Base-by-base conservation (phyloP, 2,113 vertebrate genomes). In the Aphyosemion australe region DNA sequence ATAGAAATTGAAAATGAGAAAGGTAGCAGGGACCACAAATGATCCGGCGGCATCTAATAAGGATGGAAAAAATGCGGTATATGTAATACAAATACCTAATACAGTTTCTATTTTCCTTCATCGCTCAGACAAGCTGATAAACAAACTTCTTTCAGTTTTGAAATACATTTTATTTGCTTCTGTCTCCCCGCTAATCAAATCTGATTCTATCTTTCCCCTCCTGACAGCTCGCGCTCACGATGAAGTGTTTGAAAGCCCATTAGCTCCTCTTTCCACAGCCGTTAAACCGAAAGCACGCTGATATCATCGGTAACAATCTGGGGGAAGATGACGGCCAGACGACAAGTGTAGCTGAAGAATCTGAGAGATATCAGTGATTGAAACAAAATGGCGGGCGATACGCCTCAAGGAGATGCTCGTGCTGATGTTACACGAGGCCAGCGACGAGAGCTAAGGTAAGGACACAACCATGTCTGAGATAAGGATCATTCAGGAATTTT, bases 211-310 rank as follows among this genome's bases (percentile, higher is more conserved):
- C 86, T 69, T 57, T 64, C 21, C 72, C 14, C 67, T 73, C 49
- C 55, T 79, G 85, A 86, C 78, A 80, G 80, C 66, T 55, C 76
- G 80, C 69, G 57, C 83, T 88, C 82, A 87, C 79, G 75, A 78
- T 74, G 73, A 79, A 87, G 76, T 65, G 71, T 84, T 82, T 83
- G 77, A 86, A 82, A 84, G 72, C 79, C 82, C 84, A 87, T 87
- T 84, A 84, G 80, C 74, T 72, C 55, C 77, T 72, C 75, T 79
- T 77, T 76, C 61, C 61, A 62, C 66, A 42, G 13, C 42, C 21
- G 41, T 52, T 63, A 77, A 83, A 79, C 79, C 78, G 71, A 76
- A 78, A 49, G 79, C 61, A 47, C 65, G 59, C 71, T 14, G 82
- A 84, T 87, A 82, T 80, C 72, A 87, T 85, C 80, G 69, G 80